Base-by-base conservation (phyloP, 1,140 invertebrate genomes). In the Ostrea edulis region DNA sequence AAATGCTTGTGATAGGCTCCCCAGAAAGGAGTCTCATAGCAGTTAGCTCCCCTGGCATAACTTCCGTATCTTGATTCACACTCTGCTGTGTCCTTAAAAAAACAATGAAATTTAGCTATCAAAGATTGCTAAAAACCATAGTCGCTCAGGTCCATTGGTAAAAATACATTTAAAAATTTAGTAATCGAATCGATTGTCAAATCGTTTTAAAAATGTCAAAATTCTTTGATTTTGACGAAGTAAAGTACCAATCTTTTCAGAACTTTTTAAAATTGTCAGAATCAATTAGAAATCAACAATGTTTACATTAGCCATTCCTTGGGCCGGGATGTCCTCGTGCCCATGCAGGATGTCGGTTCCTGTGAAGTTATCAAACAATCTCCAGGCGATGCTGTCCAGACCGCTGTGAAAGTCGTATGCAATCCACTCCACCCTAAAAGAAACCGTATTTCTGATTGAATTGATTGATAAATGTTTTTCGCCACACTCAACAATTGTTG, bases 321-420 rank as follows among this genome's bases (percentile, higher is more conserved):
- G 91, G 14, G 85, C 83, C 54, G 62, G 25, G 25, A 90, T 87
- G 55, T 89, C 71, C 71, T 90, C 82, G 22, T 89, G 88, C 0
- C 91, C 91, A 85, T 92, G 91, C 25, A 89, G 77, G 17, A 91
- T 88, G 25, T 89, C 85, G 2, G 5, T 51, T 20, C 85, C 84
- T 14, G 89, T 90, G 82, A 68, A 87, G 44, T 90, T 90, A 58
- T 92, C 91, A 35, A 89, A 88, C 22, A 92, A 51, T 22, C 83
- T 88, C 91, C 91, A 92, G 54, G 85, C 68, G 4, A 92, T 84
- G 68, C 62, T 91, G 17, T 90, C 58, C 71, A 92, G 55, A 8
- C 91, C 91, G 82, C 91, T 92, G 83, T 92, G 89, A 81, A 85
- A 81, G 65, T 92, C 91, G 83, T 89, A 92, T 0, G 90, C 90